Conservation (phyloP, 2,888 invertebrate genomes). For the Drosophila helvetica region DNA sequence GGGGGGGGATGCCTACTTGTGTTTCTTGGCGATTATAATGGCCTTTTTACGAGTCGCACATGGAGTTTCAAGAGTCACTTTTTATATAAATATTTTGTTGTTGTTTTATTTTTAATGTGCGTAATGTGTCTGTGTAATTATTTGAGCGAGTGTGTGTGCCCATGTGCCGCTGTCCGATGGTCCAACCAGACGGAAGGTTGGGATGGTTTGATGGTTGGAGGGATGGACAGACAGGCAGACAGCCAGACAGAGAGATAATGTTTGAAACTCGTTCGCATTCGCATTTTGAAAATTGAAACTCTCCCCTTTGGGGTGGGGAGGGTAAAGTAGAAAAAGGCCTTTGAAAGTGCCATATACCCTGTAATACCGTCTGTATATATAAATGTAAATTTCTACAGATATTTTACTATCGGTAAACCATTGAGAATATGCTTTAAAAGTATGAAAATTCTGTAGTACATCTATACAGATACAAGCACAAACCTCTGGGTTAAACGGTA, state of each 20-base stretch:
- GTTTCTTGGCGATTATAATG: slow-evolving; percentile 27
- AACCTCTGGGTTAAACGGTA: neutral
- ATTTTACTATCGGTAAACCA: too few relatives aligned
- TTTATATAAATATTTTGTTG: neutral
- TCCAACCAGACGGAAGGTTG: neutral
- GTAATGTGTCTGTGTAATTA: slow-evolving; percentile 42
- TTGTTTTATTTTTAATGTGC: slow-evolving; percentile 46
- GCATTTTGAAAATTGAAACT: slow-evolving; percentile 14
- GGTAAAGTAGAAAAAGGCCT: too few relatives aligned
- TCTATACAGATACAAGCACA: neutral
- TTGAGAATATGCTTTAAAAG: too few relatives aligned
- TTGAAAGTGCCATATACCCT: neutral
- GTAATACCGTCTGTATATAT: too few relatives aligned
- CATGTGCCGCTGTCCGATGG: neutral
- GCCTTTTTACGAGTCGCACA: slow-evolving; percentile 47
- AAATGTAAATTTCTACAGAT: too few relatives aligned
- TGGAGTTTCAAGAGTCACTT: slow-evolving; percentile 30
- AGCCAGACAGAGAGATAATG: slow-evolving; percentile 29
- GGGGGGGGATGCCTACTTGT: slow-evolving; percentile 35
- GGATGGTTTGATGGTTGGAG: slow-evolving; percentile 8
- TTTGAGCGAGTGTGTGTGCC: slow-evolving; percentile 5
- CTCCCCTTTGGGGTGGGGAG: neutral
- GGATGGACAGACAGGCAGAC: slow-evolving; percentile 1
- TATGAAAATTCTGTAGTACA: too few relatives aligned
- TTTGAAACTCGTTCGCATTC: slow-evolving; percentile 50